Base-by-base conservation (phyloP, 2,888 invertebrate species). In the Parascotia fuliginaria region DNA sequence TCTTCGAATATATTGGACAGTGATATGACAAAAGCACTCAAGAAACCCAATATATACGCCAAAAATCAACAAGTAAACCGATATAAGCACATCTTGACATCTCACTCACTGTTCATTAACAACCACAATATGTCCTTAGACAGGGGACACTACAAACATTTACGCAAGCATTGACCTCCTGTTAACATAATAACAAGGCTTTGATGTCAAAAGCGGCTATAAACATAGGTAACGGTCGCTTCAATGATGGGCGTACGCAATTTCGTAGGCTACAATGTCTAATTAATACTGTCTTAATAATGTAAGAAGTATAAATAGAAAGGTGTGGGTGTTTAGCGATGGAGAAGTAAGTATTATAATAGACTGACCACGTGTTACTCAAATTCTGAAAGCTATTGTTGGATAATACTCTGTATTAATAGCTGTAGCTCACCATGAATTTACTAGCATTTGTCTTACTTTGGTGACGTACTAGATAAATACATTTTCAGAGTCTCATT, bases 131-230 rank as follows among this genome's bases (percentile, higher is more conserved):
- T 46, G 45, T 38, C 48, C 53, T 51, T 53, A 65, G 50, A 52
- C 37, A 34, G 46, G 36, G 48, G 27, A 36, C 32, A 47, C 34
- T 32, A 42, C 67, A 65, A 69, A 67, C 55, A 69, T 65, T 58
- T 58, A 53, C 60, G 45, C 42, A 46, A 34, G 44, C 55, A 58
- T 56, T 65, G 67, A 68, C 70, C 67, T 54, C 50, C 44, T 43
- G 62, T 48, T 57, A 63, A 58, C 70, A 55, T 62, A 55, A 69
- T 69, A 65, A 60, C 53, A 58, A 38, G 34, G 56, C 70, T 70
- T 64, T 66, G 68, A 63, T 60, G 66, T 60, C 55, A 43, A 47
- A 53, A 65, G 49, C 58, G 41, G n/a, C 45, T 40, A 55, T 55
- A 59, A 54, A 60, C 58, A 59, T 36, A 48, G 37, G 9, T 41